These are phyloP conservation scores for Caenorhabditis imperialis DNA, from an alignment of 2,888 invertebrate genomes.

Conservation along the genomic window DNA sequence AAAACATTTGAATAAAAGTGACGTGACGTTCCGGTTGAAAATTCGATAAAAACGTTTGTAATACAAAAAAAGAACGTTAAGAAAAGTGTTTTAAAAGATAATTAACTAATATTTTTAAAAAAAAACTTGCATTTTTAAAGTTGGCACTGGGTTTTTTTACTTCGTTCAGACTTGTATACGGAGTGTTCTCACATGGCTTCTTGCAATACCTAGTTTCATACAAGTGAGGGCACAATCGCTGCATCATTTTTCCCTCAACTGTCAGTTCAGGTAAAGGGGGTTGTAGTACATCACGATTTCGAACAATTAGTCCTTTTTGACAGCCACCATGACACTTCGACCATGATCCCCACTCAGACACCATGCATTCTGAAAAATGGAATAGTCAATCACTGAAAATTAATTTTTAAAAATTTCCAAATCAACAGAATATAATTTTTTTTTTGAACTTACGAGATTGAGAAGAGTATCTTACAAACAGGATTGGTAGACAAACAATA, in stretches of 20 bases:
- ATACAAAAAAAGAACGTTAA: no score
- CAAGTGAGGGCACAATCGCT: conserved; percentile 55
- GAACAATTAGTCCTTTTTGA: conserved; percentile 49
- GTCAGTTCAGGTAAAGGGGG: conserved; percentile 63
- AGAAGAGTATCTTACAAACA: not conserved
- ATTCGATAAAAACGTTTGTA: no score
- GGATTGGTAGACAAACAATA: not conserved
- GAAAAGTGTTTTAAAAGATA: not conserved
- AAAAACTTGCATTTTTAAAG: no score
- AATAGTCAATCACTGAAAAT: not conserved
- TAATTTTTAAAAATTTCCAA: not conserved
- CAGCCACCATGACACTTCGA: conserved; percentile 63
- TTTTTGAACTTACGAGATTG: not conserved
- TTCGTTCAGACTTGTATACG: no score
- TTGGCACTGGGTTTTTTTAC: no score
- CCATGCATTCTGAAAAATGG: conserved; percentile 60
- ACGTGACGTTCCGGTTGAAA: no score
- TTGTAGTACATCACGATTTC: conserved; percentile 62
- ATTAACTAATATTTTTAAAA: not conserved
- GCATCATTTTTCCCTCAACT: conserved; percentile 40
- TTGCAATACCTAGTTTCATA: conserved; percentile 58
- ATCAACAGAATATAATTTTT: not conserved
- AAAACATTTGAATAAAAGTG: conserved; percentile 5
- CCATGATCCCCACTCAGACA: conserved; percentile 64
- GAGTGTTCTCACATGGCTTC: conserved; percentile 6